Base-by-base conservation (phyloP, 2,888 invertebrate genomes). In the Philhelius pedissequus region DNA sequence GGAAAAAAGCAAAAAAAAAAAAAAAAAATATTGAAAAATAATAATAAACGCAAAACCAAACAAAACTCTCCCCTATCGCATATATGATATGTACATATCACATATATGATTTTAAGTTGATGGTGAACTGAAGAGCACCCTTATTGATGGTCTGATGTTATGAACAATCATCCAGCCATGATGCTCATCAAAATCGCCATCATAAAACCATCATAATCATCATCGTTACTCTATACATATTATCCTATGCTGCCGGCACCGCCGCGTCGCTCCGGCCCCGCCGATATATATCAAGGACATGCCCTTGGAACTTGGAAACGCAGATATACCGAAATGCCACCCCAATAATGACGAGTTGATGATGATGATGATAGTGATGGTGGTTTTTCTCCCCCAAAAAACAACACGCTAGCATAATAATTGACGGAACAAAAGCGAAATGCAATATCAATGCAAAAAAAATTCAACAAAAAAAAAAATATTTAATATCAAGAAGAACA, bases 101-200 rank as follows among this genome's bases (percentile, higher is more conserved):
- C 20, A n/a, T 13, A 38, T 40, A 60, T 52, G 22, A 38, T 48
- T 15, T 15, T 15, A 50, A 25, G 56, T 40, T 18, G 13, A 13
- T 25, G n/a, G n/a, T 25, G 22, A 2, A 13, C 22, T 48, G 22
- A 7, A 9, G 27, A 20, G 38, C 64, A 58, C 58, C 70, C 78
- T 70, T 45, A 73, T 40, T 48, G 60, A 25, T 40, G 43, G 70
- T 32, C 27, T 48, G 50, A 62, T 60, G 75, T 76, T 76, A 54
- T 71, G 64, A 70, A 76, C 22, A 68, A 64, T 77, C 82, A 77
- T 82, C 62, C 62, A 77, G 48, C 68, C 50, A 40, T 70, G 74
- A 40, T 70, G 74, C 78, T 83, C 83, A 78, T 83, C 78, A 83
- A 83, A 83, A 83, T 83, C 78, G 83, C 83, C 83, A 83, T 78